These are phyloP conservation scores for Rhodeus uyekii DNA, from an alignment of 2,797 vertebrate genomes.

Conservation along the genomic window DNA sequence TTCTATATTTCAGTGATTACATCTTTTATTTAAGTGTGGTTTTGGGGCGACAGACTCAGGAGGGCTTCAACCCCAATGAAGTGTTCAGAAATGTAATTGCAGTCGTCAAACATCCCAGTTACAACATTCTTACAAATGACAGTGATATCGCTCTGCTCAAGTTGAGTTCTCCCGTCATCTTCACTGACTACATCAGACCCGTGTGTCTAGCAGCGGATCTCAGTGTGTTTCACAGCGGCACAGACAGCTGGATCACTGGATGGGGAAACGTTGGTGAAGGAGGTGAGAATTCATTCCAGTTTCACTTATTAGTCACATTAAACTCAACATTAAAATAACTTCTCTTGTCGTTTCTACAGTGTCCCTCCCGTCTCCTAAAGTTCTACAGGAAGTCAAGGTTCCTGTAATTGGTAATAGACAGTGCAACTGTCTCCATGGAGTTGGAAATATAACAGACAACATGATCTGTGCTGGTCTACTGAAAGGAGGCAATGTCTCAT, in stretches of 20 bases:
- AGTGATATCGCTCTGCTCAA: conserved; percentile 70
- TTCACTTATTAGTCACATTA: not conserved
- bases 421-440: conserved; percentile 40
- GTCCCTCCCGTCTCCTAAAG: not conserved
- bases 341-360: not conserved
- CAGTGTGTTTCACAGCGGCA: conserved; percentile 65
- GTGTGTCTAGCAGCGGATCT: conserved; percentile 75
- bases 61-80: conserved; percentile 53
- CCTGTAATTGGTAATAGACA: conserved; percentile 45
- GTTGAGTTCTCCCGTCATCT: conserved; percentile 65
- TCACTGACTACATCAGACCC: conserved; percentile 75
- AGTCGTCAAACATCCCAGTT: conserved; percentile 62
- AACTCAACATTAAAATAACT: not conserved
- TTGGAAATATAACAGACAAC: not conserved
- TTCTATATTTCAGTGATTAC: not conserved
- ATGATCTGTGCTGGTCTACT: conserved; percentile 58
- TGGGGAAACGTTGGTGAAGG: conserved; percentile 61
- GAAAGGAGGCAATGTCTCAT: conserved; percentile 50
- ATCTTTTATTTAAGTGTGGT: conserved; percentile 37
- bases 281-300: conserved; percentile 53
- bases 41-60: conserved; percentile 58
- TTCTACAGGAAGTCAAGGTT: conserved; percentile 54
- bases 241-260: conserved; percentile 69
- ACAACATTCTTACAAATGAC: conserved; percentile 17
- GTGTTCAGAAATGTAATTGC: conserved; percentile 33